phyloP scores from a whole-genome alignment of 2,888 invertebrate genomes.

The Lomographa bimaculata region DNA sequence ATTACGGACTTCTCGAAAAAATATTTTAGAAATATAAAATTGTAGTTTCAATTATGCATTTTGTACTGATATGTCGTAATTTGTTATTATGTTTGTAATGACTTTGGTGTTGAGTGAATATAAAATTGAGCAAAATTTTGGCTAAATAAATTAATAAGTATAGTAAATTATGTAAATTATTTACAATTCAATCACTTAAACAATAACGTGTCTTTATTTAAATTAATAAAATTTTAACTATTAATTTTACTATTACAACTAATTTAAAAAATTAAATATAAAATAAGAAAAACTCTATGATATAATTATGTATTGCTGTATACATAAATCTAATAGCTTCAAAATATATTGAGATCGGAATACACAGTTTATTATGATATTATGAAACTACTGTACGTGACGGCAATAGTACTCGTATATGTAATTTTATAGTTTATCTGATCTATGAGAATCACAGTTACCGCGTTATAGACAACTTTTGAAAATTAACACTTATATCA shows the following conservation, averaged over 20 bases:
- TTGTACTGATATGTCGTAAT: slow-evolving; percentile 77
- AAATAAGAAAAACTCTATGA: slow-evolving; percentile 58
- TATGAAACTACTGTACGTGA: slow-evolving; percentile 42
- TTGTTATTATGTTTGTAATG: slow-evolving; percentile 76
- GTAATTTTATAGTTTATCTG: slow-evolving; percentile 11
- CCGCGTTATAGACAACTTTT: slow-evolving; percentile 16
- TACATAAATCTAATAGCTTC: slow-evolving; percentile 78
- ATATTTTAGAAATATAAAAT: slow-evolving; percentile 2
- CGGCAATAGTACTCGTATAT: slow-evolving; percentile 2
- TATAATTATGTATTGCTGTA: slow-evolving; percentile 44
- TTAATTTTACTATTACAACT: slow-evolving; percentile 43
- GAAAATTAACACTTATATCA: slow-evolving; percentile 29
- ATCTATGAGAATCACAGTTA: slow-evolving; percentile 21
- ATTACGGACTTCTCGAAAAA: not conserved
- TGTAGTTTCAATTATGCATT: slow-evolving; percentile 65
- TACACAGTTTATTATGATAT: slow-evolving; percentile 42
- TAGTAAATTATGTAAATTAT: slow-evolving; percentile 49
- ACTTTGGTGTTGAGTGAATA: slow-evolving; percentile 82
- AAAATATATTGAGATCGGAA: slow-evolving; percentile 79
- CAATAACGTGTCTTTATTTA: slow-evolving; percentile 76
- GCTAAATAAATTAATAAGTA: slow-evolving; percentile 77
- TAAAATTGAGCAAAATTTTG: slow-evolving; percentile 82
- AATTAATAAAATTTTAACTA: slow-evolving; percentile 62
- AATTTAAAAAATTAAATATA: slow-evolving; percentile 52
- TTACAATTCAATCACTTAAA: slow-evolving; percentile 64